Conservation (phyloP, 1,140 invertebrate genomes). For the Triops longicaudatus region DNA sequence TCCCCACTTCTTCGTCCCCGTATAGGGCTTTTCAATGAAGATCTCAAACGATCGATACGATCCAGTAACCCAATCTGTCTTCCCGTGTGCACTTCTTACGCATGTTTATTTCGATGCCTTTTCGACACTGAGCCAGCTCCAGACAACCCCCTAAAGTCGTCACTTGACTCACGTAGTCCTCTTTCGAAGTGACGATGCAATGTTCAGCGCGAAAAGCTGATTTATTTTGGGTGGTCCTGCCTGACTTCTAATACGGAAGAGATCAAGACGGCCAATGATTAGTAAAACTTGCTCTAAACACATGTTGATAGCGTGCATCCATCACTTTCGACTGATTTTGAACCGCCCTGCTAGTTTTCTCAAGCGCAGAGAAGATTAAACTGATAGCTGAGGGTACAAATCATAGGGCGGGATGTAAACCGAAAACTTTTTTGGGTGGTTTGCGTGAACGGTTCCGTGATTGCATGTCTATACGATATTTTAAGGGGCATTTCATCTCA, state of each 20-base stretch:
- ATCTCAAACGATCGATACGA: not conserved
- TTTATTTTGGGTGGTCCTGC: not conserved
- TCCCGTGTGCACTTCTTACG: not conserved
- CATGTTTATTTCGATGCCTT: not conserved
- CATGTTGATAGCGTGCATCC: slow-evolving; percentile 14
- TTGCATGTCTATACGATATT: not conserved
- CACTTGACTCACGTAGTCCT: not conserved
- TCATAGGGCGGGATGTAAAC: slow-evolving; percentile 5
- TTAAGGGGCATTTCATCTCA: not conserved
- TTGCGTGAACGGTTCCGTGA: not conserved
- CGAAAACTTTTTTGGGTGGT: not conserved
- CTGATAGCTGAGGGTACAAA: not conserved
- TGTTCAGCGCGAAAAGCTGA: not conserved
- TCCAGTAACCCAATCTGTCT: not conserved
- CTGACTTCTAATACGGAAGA: not conserved
- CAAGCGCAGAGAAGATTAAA: slow-evolving; percentile 1
- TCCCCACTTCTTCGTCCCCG: not conserved
- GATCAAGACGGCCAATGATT: not conserved
- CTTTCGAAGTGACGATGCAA: not conserved
- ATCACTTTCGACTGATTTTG: not conserved
- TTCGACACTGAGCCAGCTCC: not conserved
- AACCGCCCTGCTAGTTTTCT: not conserved
- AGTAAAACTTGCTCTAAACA: not conserved
- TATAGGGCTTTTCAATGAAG: slow-evolving; percentile 8
- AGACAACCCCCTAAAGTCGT: not conserved